phyloP scores from a whole-genome alignment of 2,888 invertebrate species.

The Microctonus aethiopoides region DNA sequence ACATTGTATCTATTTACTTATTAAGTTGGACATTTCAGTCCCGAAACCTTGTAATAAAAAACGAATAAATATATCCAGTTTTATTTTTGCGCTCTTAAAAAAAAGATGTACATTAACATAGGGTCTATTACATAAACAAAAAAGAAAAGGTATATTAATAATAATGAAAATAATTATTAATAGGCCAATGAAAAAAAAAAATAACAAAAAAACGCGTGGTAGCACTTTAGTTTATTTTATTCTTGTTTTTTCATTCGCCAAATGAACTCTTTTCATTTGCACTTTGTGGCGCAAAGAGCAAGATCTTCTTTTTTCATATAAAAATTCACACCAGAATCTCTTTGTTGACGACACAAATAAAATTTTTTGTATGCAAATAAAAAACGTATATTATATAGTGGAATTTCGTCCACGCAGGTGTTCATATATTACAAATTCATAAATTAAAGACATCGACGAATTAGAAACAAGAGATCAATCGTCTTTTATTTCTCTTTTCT shows the following conservation, averaged over 20 bases:
- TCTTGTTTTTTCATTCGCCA: slow-evolving; percentile 12
- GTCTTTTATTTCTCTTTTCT: slow-evolving; percentile 45
- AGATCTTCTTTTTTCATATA: slow-evolving; percentile 14
- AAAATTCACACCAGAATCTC: neutral
- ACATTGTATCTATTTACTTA: slow-evolving; percentile 62
- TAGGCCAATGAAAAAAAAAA: slow-evolving; percentile 57
- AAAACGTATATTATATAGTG: neutral
- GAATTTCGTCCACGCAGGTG: neutral
- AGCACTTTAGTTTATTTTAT: slow-evolving; percentile 43
- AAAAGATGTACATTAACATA: slow-evolving; percentile 63
- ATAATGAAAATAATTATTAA: slow-evolving; percentile 46
- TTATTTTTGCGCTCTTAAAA: slow-evolving; percentile 62
- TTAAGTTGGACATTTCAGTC: slow-evolving; percentile 55
- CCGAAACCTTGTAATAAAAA: slow-evolving; percentile 55
- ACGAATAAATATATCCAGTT: slow-evolving; percentile 55
- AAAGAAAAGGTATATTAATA: slow-evolving; percentile 56
- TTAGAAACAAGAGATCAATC: neutral
- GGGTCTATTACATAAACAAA: slow-evolving; percentile 61
- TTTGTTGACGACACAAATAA: neutral
- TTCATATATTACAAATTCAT: neutral
- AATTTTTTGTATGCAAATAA: neutral
- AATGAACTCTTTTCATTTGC: neutral
- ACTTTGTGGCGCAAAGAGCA: too few relatives aligned
- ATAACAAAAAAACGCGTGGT: slow-evolving; percentile 50
- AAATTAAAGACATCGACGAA: slow-evolving; percentile 1